Base-by-base conservation (phyloP, 2,888 invertebrate species). In the Acleris holmiana region DNA sequence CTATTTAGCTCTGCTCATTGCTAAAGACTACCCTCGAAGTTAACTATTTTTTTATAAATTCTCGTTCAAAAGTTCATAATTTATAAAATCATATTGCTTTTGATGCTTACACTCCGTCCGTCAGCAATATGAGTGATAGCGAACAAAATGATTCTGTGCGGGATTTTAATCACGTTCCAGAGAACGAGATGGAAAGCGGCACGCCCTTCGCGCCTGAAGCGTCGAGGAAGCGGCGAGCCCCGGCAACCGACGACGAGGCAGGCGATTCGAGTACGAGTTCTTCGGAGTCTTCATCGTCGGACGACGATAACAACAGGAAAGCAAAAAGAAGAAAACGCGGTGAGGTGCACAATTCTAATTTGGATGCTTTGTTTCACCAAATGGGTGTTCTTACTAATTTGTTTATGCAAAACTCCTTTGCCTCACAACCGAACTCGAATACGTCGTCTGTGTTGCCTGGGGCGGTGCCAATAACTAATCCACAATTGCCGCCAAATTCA, bases 281-380 rank as follows among this genome's bases (percentile, higher is more conserved):
- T n/a, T n/a, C n/a, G n/a, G n/a, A n/a, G n/a, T 40, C 40, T 40
- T 40, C 47, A 21, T 47, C 47, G 0, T 47, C 47, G 19, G 47
- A 47, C 19, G 47, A 47, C 19, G 47, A 47, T 10, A n/a, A 7
- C 21, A 13, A 19, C 47, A 18, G 19, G 19, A 19, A 61, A 46
- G 61, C 29, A 21, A 61, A 61, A 51, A 21, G 51, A 21, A 46
- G 17, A 15, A 61, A 61, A n/a, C 48, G 40, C 15, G 49, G 49
- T 61, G 47, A 55, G 55, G n/a, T 47, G 47, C 21, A 47, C 55
- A 19, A 17, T 40, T 35, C 18, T n/a, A n/a, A 41, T 7, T 40
- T 48, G 35, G 41, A 54, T 29, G 2, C 2, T 35, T 41, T 46
- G n/a, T 8, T 19, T n/a, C 10, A 44, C 7, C 18, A 29, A 19